These are phyloP conservation scores for Salmo trutta DNA, from an alignment of 2,797 vertebrate species.

Conservation along the genomic window DNA sequence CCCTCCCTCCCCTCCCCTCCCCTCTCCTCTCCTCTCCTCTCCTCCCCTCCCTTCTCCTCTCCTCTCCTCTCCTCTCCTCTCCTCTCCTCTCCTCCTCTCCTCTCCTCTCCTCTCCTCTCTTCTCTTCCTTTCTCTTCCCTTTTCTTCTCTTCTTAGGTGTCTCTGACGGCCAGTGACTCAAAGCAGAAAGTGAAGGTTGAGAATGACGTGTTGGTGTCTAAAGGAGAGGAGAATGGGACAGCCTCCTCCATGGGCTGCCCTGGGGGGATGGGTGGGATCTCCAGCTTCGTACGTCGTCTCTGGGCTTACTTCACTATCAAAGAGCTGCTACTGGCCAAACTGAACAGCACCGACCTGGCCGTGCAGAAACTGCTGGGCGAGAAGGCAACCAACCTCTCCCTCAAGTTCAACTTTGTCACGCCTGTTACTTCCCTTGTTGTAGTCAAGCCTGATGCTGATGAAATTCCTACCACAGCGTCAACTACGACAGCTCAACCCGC, in stretches of 20 bases:
- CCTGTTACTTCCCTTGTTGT: conserved; percentile 85
- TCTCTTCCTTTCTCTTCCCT: no score
- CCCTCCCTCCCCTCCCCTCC: no score
- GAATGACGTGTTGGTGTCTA: conserved; percentile 63
- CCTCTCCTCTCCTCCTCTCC: no score
- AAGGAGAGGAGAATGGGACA: conserved; percentile 51
- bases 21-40: no score
- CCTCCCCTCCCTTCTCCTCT: no score
- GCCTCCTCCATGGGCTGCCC: conserved; percentile 52
- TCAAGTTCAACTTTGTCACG: conserved; percentile 86
- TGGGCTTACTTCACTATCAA: conserved; percentile 88
- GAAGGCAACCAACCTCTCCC: conserved; percentile 83
- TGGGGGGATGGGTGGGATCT: conserved; percentile 52
- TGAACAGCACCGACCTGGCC: conserved; percentile 70
- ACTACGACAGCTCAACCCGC: conserved; percentile 38
- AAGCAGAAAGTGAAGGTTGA: conserved; percentile 71
- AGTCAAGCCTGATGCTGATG: conserved; percentile 77
- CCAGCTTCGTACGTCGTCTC: conserved; percentile 78
- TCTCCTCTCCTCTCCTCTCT: no score
- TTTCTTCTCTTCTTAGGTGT: conserved; percentile 42
- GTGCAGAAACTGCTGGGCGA: conserved; percentile 73
- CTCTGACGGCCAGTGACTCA: conserved; percentile 69
- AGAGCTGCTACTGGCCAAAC: conserved; percentile 78
- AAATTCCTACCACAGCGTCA: conserved; percentile 55
- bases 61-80: no score